Evolutionary conservation across 2,888 invertebrate genomes (phyloP).

Genomic region (Eilema caniola): DNA sequence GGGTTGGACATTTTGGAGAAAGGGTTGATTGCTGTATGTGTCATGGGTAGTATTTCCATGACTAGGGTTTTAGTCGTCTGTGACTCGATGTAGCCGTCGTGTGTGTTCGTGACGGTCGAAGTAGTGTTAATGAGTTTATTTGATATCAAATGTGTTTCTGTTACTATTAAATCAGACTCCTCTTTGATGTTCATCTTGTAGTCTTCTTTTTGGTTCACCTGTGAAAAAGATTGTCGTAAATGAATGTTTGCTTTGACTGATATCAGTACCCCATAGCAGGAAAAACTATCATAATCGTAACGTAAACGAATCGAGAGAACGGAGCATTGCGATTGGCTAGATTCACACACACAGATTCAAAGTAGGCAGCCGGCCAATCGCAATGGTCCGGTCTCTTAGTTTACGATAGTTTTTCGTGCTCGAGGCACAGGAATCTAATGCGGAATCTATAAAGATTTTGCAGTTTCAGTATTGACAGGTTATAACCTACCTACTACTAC

Average conservation of each 20-base stretch:
- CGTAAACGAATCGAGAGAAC: too few species aligned
- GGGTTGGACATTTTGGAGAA: slow-evolving; percentile 65
- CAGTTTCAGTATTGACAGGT: not conserved
- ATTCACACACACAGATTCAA: too few species aligned
- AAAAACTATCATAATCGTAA: too few species aligned
- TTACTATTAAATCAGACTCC: slow-evolving; percentile 69
- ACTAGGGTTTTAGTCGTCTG: slow-evolving; percentile 75
- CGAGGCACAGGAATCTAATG: too few species aligned
- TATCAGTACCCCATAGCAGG: too few species aligned
- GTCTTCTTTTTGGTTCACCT: slow-evolving; percentile 58
- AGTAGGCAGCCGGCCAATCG: too few species aligned
- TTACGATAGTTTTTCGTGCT: too few species aligned
- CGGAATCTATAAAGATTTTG: too few species aligned
- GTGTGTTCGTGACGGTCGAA: slow-evolving; percentile 70
- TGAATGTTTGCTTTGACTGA: not conserved
- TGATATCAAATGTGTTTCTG: slow-evolving; percentile 78
- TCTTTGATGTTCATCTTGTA: slow-evolving; percentile 64
- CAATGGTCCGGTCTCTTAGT: too few species aligned
- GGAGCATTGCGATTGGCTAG: too few species aligned
- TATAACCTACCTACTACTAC: not conserved
- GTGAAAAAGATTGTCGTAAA: slow-evolving; percentile 32
- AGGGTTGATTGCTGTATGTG: slow-evolving; percentile 37
- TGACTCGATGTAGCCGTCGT: slow-evolving; percentile 69
- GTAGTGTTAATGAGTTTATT: slow-evolving; percentile 77
- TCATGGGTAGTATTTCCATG: slow-evolving; percentile 76